phyloP scores from a whole-genome alignment of 2,888 invertebrate species.

The Papilio elwesi region DNA sequence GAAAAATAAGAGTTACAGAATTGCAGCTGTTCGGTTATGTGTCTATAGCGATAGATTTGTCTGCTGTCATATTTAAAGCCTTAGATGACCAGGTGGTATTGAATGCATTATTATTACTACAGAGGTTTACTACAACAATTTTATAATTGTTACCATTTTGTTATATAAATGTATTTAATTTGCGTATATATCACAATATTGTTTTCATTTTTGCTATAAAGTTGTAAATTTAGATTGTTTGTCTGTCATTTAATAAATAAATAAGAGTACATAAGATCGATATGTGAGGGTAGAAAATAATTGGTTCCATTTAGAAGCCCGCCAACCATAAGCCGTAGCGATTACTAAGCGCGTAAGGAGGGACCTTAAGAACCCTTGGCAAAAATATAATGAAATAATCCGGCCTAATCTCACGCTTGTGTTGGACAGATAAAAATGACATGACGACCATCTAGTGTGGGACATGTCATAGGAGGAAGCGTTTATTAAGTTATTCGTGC shows the following conservation, averaged over 20 bases:
- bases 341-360: conserved; percentile 21
- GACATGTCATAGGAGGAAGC: conserved; percentile 45
- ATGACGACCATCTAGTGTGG: conserved; percentile 47
- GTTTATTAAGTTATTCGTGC: not conserved
- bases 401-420: conserved; percentile 70
- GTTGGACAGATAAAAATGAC: conserved; percentile 74
- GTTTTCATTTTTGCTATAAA: not conserved
- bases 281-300: conserved; percentile 7
- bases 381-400: conserved; percentile 73
- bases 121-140: no score
- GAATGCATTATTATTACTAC: no score
- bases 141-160: no score
- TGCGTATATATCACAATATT: no score
- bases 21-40: no score
- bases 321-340: conserved; percentile 13
- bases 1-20: no score
- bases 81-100: no score
- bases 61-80: no score
- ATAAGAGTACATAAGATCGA: not conserved
- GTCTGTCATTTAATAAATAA: not conserved
- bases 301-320: conserved; percentile 21
- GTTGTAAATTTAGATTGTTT: not conserved
- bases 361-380: conserved; percentile 39
- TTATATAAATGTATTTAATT: no score
- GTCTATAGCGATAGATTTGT: no score